Percentiles rank a stretch among this genome's conserved stretches.
These are phyloP conservation scores for Condylura cristata DNA, from an alignment of 2,113 vertebrate genomes.

Conservation along the genomic window DNA sequence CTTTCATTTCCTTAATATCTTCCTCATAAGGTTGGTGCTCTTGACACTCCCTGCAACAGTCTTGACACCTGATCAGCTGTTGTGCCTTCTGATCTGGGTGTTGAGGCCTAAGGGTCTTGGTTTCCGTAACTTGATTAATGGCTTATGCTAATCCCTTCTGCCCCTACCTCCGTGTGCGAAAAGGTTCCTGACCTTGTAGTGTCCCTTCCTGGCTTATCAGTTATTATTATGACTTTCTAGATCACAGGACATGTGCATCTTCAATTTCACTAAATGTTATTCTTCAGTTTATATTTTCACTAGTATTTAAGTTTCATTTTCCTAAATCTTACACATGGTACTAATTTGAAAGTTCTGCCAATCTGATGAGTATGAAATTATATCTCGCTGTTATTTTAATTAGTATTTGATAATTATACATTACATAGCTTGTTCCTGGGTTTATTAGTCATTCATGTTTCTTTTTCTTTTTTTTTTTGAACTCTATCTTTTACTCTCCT, in stretches of 20 bases:
- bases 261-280: slow-evolving; percentile 18
- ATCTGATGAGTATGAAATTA: background rate
- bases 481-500: background rate
- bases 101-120: too few relatives aligned
- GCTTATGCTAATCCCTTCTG: too few relatives aligned
- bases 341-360: background rate
- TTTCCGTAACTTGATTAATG: too few relatives aligned
- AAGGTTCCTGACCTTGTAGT: too few relatives aligned
- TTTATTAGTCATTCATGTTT: background rate
- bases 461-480: background rate
- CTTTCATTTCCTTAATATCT: too few relatives aligned
- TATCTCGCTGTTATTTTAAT: background rate
- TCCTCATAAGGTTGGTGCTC: too few relatives aligned
- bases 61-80: too few relatives aligned
- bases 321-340: background rate
- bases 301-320: background rate
- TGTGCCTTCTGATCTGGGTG: too few relatives aligned
- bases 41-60: too few relatives aligned
- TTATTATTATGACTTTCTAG: background rate
- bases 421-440: background rate
- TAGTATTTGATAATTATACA: background rate
- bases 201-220: too few relatives aligned
- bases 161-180: too few relatives aligned
- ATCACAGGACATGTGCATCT: background rate
- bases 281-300: background rate